A percentile compares a stretch with the other conserved stretches of the same genome.
Conservation (phyloP, 2,113 vertebrate species). For the Neotoma lepida region DNA sequence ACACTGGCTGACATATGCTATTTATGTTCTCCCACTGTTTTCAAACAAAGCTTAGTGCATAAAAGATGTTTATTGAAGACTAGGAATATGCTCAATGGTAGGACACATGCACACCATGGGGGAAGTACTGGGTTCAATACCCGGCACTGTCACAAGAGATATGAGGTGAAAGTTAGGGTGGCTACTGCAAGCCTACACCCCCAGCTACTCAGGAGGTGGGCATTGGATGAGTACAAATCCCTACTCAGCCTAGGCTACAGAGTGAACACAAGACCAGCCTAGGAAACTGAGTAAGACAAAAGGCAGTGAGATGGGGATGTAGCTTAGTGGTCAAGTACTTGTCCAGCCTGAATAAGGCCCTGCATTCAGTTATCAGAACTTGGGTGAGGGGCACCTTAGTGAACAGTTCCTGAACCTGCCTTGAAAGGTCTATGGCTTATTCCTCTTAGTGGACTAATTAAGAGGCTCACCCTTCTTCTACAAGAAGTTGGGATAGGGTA, state of each 20-base stretch:
- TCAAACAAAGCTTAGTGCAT: not conserved
- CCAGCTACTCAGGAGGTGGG: not conserved
- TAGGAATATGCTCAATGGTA: not conserved
- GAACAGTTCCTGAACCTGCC: not conserved
- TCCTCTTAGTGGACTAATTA: constrained; percentile 38
- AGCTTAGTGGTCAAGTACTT: too few relatives aligned
- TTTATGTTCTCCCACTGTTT: not conserved
- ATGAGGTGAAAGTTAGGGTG: not conserved
- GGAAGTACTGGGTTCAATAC: too few relatives aligned
- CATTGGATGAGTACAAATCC: not conserved
- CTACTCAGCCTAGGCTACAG: not conserved
- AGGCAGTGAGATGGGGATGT: not conserved
- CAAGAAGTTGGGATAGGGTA: not conserved
- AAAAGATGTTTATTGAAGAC: not conserved
- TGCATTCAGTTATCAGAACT: not conserved
- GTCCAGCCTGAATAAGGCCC: not conserved
- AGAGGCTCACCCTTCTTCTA: constrained; percentile 21
- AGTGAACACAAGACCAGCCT: not conserved
- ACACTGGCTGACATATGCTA: not conserved
- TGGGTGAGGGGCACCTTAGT: too few relatives aligned
- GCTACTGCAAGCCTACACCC: not conserved
- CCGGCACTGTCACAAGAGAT: not conserved
- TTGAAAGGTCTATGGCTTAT: not conserved
- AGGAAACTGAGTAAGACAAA: not conserved
- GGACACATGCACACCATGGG: not conserved